Conservation (phyloP, 2,797 vertebrate species). For the Rhynchotus rufescens region DNA sequence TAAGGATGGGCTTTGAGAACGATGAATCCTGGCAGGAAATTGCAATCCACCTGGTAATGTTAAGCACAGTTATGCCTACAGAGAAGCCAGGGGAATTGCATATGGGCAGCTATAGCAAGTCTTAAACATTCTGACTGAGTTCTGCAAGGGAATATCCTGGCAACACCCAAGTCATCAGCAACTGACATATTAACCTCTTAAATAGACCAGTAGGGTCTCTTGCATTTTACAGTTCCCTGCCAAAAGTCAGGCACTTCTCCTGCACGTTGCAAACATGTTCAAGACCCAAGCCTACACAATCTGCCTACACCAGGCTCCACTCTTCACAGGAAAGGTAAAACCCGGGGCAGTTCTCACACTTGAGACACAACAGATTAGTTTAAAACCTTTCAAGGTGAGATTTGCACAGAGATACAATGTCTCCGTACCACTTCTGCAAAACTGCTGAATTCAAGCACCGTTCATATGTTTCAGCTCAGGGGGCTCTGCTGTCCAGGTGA, state of each 20-base stretch:
- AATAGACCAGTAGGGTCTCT: background rate
- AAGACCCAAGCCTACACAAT: background rate
- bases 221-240: background rate
- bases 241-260: background rate
- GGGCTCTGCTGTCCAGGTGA: background rate
- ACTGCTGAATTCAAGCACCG: background rate
- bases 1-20: background rate
- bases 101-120: fast-evolving
- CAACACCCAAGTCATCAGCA: background rate
- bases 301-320: background rate
- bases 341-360: background rate
- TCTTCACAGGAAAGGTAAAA: background rate
- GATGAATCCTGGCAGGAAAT: background rate
- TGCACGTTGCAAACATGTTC: background rate
- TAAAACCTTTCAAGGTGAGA: background rate
- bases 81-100: background rate
- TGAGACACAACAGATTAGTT: background rate
- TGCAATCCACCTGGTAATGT: background rate
- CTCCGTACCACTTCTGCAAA: background rate
- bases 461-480: background rate
- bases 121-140: background rate
- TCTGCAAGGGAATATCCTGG: background rate
- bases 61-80: background rate
- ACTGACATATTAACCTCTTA: background rate
- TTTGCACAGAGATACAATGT: background rate